Evolutionary conservation across 2,888 invertebrate species (phyloP), one percentile per base, ranked within the genome.

Genomic region (Parapristionchus giblindavisi): DNA sequence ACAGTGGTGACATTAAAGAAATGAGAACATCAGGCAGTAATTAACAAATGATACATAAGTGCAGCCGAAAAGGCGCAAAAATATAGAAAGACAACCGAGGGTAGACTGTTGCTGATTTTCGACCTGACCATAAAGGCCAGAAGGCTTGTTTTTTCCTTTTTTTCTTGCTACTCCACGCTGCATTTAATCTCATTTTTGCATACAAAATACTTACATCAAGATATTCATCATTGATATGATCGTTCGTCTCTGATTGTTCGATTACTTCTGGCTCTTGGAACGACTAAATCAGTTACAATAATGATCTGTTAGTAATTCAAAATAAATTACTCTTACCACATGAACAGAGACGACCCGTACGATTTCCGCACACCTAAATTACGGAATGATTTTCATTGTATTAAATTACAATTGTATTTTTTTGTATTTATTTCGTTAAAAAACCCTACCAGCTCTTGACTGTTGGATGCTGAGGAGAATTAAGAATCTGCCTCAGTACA

Each of bases 181-280:
- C n/a, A n/a, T n/a, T n/a, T n/a, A n/a, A n/a, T n/a, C n/a, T n/a
- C n/a, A n/a, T n/a, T n/a, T n/a, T n/a, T n/a, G n/a, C n/a, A n/a
- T n/a, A n/a, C n/a, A 14, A 43, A 27, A 21, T 43, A 83, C 88
- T 86, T 84, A 90, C 90, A 86, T 90, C 89, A 80, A 89, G 88
- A 82, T 91, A 91, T 79, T 91, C 90, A 58, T 89, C 88, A 80
- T 90, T 90, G 36, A 90, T 89, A 63, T 89, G 89, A 74, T 90
- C 90, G 52, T 88, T 88, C 75, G 88, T 88, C 72, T 89, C 89
- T 36, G 88, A 83, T 75, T 89, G 89, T 24, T 89, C 89, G 79
- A 89, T 89, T 77, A 88, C 88, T 51, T 89, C 89, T 86, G 89
- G 85, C 36, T 85, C 85, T 77, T 87, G 71, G 65, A 76, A 71